Evolutionary conservation across 2,113 vertebrate species (phyloP).

Genomic region (Pelusios castaneus): DNA sequence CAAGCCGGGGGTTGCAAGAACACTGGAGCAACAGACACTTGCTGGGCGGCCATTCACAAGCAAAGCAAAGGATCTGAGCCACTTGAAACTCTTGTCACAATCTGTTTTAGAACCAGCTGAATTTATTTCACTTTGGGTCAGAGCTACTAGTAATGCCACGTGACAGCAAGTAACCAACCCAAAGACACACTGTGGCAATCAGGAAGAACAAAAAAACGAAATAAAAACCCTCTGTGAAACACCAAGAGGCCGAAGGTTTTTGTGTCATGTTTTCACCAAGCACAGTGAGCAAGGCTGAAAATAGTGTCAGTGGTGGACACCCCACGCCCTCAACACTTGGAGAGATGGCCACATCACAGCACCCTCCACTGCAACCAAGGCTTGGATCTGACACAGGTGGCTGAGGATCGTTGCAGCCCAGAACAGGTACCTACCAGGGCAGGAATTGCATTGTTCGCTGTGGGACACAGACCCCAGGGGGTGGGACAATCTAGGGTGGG

Average conservation of each 20-base stretch:
- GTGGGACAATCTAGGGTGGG: not conserved
- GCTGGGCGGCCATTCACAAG: not conserved
- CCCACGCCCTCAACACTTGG: no score
- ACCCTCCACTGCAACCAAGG: not conserved
- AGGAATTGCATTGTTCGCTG: not conserved
- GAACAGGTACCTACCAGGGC: not conserved
- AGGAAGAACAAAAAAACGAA: not conserved
- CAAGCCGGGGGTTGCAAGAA: not conserved
- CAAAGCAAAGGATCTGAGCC: not conserved
- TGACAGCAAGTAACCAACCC: not conserved
- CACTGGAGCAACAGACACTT: not conserved
- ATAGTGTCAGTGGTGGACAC: not conserved
- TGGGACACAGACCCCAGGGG: not conserved
- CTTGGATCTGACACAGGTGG: not conserved
- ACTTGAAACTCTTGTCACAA: not conserved
- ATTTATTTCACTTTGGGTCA: not conserved
- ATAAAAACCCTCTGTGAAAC: not conserved
- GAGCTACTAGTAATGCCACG: not conserved
- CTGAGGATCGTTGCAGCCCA: not conserved
- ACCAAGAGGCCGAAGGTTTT: not conserved
- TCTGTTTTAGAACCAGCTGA: not conserved
- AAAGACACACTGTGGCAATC: not conserved
- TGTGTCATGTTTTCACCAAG: not conserved
- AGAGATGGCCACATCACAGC: not conserved
- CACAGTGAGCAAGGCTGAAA: not conserved